Conservation (phyloP, 2,888 invertebrate species). For the Oligia fasciuncula region DNA sequence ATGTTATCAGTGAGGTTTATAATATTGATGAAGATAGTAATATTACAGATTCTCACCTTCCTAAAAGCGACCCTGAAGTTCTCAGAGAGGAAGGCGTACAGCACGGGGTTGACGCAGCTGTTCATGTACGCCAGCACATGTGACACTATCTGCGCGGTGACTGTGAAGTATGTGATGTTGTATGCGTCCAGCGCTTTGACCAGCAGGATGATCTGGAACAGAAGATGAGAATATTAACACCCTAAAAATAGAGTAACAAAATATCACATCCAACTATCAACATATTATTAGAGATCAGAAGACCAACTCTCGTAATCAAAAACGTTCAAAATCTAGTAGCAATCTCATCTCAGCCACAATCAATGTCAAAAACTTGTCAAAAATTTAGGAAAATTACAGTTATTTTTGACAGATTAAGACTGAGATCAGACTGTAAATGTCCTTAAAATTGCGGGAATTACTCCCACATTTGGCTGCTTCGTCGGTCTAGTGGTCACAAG, state of each 20-base stretch:
- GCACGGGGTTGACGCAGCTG: slow-evolving; percentile 97
- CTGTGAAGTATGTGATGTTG: slow-evolving; percentile 92
- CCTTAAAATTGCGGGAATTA: no score
- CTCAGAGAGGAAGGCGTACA: slow-evolving; percentile 98
- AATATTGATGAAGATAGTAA: not conserved
- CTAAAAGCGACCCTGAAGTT: slow-evolving; percentile 97
- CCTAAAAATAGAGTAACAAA: not conserved
- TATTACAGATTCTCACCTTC: slow-evolving; percentile 77
- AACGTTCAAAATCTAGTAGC: no score
- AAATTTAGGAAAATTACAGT: no score
- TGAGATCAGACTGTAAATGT: no score
- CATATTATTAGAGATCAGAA: not conserved
- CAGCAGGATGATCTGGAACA: slow-evolving; percentile 93
- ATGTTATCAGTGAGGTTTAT: not conserved
- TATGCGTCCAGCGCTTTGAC: slow-evolving; percentile 93
- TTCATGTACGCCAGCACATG: slow-evolving; percentile 97
- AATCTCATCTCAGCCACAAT: no score
- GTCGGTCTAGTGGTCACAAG: not conserved
- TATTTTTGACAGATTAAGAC: no score
- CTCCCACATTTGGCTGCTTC: not conserved
- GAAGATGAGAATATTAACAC: not conserved
- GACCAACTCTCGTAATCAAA: no score
- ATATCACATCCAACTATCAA: not conserved
- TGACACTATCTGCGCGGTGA: slow-evolving; percentile 94
- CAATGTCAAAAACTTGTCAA: no score